These are phyloP conservation scores for Lasius platythorax DNA, from an alignment of 2,888 invertebrate species.

Conservation along the genomic window DNA sequence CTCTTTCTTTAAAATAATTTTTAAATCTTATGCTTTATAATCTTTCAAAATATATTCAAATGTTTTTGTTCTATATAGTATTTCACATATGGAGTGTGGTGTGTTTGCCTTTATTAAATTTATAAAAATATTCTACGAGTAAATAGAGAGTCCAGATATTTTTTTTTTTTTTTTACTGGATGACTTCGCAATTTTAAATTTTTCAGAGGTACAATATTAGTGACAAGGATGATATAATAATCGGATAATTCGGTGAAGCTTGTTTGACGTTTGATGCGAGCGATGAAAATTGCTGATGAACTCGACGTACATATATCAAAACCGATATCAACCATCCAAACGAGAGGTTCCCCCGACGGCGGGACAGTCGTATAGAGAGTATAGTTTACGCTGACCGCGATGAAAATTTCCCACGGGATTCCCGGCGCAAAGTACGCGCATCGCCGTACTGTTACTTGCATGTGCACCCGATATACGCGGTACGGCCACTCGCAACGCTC, in stretches of 20 bases:
- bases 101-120: background rate
- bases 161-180: background rate
- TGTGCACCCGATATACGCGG: conserved; percentile 37
- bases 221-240: background rate
- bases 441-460: conserved; percentile 51
- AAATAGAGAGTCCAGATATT: background rate
- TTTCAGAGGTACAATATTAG: background rate
- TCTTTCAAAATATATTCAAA: background rate
- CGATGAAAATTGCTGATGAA: conserved; percentile 40
- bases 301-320: conserved; percentile 44
- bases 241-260: background rate
- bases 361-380: conserved; percentile 27
- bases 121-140: background rate
- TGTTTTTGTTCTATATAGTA: background rate
- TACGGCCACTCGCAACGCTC: conserved; percentile 34
- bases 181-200: background rate
- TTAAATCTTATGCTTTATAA: background rate
- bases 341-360: conserved; percentile 54
- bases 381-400: conserved; percentile 77
- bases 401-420: conserved; percentile 81
- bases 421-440: conserved; percentile 57
- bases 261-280: background rate
- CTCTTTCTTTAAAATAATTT: background rate
- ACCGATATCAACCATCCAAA: conserved; percentile 68
- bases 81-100: background rate